Evolutionary conservation across 1,140 invertebrate genomes (phyloP), one percentile per base, ranked within the genome.

Genomic region (Drosophila nebulosa): DNA sequence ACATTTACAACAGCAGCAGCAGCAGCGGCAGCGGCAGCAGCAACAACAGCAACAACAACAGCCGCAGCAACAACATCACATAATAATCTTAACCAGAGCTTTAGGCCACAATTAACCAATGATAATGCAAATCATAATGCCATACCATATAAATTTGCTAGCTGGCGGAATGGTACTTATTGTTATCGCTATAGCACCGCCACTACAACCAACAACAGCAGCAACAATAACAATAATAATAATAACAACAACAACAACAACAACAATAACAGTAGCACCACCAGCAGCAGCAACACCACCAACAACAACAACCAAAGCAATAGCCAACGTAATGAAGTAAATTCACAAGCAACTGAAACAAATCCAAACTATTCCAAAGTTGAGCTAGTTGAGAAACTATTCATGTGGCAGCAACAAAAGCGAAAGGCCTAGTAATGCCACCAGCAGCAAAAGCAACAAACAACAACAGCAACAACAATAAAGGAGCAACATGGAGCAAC

Each of bases 331-430:
- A 59, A 66, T 27, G 63, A 80, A n/a, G 46, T 61, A 12, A 72
- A 61, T 51, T 32, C 60, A 18, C 21, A 26, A 39, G 42, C 64
- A 26, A 78, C 61, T 74, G 68, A 71, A 64, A 70, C 68, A 53
- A 85, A 70, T 35, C 74, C 63, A 36, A 75, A 78, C 61, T 88
- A 71, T 74, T 86, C 83, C 64, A 86, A 86, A 73, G 83, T 86
- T 32, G 83, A 86, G 65, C 66, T 86, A 36, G 83, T 86, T 64
- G 83, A 86, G 57, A 83, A 78, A 69, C 78, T 86, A 51, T 86
- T 86, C 57, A 70, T 66, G 78, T 88, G 83, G 83, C 83, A 86
- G 30, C 83, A 86, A 67, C 83, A 86, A 53, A 78, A 86, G 60
- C 81, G 83, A 74, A 85, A 86, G 73, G 63, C 64, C 67, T 86